phyloP scores from a whole-genome alignment of 2,888 invertebrate species.

The Drosophila borborema region DNA sequence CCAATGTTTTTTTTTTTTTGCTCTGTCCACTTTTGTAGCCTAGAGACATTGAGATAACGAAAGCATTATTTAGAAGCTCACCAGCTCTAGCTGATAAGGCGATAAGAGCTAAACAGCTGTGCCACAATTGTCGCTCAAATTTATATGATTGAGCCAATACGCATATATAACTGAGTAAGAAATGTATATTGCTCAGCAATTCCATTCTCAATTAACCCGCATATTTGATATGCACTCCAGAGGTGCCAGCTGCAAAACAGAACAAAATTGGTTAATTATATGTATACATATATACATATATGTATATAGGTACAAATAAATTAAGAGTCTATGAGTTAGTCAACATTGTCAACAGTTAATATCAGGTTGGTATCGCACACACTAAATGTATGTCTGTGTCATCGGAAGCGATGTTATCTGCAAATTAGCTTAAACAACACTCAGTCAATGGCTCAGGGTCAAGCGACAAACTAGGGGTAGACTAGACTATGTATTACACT shows the following conservation, averaged over 20 bases:
- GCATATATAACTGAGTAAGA: constrained; percentile 4
- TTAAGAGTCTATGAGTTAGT: constrained; percentile 3
- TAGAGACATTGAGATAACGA: constrained; percentile 42
- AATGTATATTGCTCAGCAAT: background rate
- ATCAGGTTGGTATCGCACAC: background rate
- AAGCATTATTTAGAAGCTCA: constrained; percentile 11
- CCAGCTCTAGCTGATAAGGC: constrained; percentile 50
- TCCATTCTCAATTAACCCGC: constrained; percentile 20
- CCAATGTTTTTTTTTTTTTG: background rate
- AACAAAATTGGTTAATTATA: background rate
- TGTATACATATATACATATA: background rate
- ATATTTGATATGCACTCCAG: constrained; percentile 42
- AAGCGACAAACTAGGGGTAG: background rate
- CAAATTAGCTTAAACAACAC: constrained; percentile 27
- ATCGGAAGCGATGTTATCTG: constrained; percentile 38
- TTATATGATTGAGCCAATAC: background rate
- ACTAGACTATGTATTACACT: background rate
- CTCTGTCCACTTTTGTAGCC: constrained; percentile 49
- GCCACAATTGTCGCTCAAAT: constrained; percentile 4
- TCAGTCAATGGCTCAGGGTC: constrained; percentile 37
- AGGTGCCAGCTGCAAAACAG: constrained; percentile 1
- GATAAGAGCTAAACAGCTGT: constrained; percentile 44
- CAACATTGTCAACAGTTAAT: constrained; percentile 12
- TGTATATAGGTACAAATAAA: background rate
- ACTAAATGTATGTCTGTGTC: background rate